Conservation (phyloP, 2,797 vertebrate genomes). For the Alexandromys oeconomus region DNA sequence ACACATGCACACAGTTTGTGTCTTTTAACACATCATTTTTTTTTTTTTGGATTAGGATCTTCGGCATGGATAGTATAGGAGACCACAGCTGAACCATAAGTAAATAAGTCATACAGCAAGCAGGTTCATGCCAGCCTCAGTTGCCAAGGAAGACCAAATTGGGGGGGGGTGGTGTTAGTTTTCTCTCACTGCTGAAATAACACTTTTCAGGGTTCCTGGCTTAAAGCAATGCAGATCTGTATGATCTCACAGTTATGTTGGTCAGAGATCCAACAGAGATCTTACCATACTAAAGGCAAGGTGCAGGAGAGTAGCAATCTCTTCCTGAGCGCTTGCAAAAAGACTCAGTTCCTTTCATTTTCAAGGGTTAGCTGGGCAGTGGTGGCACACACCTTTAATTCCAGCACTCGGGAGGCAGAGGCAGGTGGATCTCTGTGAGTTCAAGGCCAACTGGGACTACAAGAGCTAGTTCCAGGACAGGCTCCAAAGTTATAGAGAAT, state of each 20-base stretch:
- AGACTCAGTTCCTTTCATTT: background rate
- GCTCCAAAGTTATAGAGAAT: too few species aligned
- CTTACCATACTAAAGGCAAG: background rate
- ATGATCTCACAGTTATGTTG: background rate
- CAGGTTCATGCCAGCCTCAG: background rate
- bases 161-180: background rate
- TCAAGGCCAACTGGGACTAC: too few species aligned
- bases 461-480: too few species aligned
- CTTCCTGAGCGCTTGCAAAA: background rate
- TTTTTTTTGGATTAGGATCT: background rate
- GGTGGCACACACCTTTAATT: too few species aligned
- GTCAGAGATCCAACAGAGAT: background rate
- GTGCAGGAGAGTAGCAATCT: accelerated
- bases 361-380: background rate
- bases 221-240: background rate
- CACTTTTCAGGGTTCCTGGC: background rate
- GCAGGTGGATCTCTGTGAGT: too few species aligned
- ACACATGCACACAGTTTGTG: background rate
- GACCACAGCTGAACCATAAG: background rate
- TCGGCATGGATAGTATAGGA: background rate
- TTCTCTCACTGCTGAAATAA: background rate
- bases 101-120: background rate
- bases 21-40: background rate
- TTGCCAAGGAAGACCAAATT: background rate
- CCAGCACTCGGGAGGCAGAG: too few species aligned